Base-by-base conservation (phyloP, 2,797 vertebrate genomes). In the Sciurus vulgaris region DNA sequence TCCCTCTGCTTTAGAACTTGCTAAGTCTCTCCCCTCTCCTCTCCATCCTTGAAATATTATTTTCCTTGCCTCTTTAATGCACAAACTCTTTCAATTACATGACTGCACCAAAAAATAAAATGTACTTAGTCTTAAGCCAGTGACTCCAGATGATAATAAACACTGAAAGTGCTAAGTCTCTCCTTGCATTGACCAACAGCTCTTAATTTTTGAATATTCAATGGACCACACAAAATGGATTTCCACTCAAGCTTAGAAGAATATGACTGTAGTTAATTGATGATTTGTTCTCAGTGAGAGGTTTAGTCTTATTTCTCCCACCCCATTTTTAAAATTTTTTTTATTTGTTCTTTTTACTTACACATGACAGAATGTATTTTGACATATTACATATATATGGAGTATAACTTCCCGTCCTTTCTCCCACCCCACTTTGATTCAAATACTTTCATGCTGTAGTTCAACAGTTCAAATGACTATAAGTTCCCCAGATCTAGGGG, bases 131-230 rank as follows among this genome's bases (percentile, higher is more conserved):
- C 44, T 91, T 84, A 78, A 95, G 2, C 56, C 83, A 83, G 3
- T 35, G 56, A 69, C 69, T 86, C 35, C 33, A 26, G 5, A 38
- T 33, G 26, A 72, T 74, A 11, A 26, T 22, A 83, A 95, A 84
- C 49, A 81, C 6, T 8, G 73, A 59, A 91, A 95, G 89, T 78
- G 59, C 30, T 83, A 74, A 38, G 13, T 87, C 28, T 92, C 13
- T 28, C 22, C 17, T 67, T 74, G 28, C 17, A 18, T 51, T 88
- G 33, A 13, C 56, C 54, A 28, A 89, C 15, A 87, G 72, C 5
- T 93, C 70, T 93, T 93, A 85, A 41, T 67, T 94, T 90, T 41
- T 4, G 54, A 33, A 92, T 17, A 7, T 2, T 74, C 85, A 79
- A 0, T 56, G 47, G 11, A 38, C 51, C 63, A 89, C 51, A 82